Base-by-base conservation (phyloP, 1,140 invertebrate genomes). In the Heliconius hewitsoni region DNA sequence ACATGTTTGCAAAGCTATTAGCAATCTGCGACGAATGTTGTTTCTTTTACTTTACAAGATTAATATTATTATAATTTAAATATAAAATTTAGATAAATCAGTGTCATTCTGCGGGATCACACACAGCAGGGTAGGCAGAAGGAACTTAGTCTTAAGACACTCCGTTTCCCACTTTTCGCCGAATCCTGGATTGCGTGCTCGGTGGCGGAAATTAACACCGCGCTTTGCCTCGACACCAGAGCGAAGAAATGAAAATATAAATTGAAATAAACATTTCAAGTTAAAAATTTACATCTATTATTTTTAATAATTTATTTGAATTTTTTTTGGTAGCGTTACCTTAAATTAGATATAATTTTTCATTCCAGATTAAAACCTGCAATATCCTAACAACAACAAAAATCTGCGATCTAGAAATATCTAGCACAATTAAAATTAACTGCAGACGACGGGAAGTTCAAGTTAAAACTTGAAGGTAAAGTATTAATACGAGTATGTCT, bases 1-100 rank as follows among this genome's bases (percentile, higher is more conserved):
- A 85, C 82, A 83, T 87, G 86, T 88, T 91, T 86, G 79, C 79
- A 76, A 83, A 82, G 82, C 83, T 87, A 86, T 90, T 90, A 88
- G 81, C 80, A 85, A 88, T 89, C 86, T 86, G 87, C 80, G 85
- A 84, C 79, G 80, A 84, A 86, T 88, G 74, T 80, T 34, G 46
- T 75, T 66, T 66, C 60, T 66, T 66, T 23, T 66, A 66, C 27
- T 27, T 66, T 66, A 66, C 60, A 30, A 66, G 60, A 9, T 11
- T 9, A 30, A 66, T 66, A 30, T 66, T 66, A 66, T 66, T 66
- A 27, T 66, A 30, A 66, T 30, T 66, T 16, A 55, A 27, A 66
- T 42, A 42, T 34, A 46, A 71, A 42, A 42, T 42, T 42, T 42
- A 42, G 3, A 42, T 42, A 13, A 42, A 42, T 13, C 39, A 42